Conservation (phyloP, 2,797 vertebrate species). For the Hoplostethus mediterraneus region DNA sequence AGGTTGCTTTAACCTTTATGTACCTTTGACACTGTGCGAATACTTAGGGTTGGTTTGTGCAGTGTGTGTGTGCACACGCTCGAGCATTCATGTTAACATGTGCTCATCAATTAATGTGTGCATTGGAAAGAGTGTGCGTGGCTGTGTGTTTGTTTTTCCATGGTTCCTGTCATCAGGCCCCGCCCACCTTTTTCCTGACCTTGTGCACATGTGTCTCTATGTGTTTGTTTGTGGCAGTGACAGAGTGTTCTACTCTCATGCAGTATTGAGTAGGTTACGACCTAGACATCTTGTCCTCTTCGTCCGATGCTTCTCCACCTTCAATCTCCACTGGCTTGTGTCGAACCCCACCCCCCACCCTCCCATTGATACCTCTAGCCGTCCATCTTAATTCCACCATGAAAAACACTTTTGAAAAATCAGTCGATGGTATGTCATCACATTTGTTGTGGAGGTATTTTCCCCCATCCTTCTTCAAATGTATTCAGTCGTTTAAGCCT, state of each 20-base stretch:
- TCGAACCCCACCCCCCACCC: constrained; percentile 29
- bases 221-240: constrained; percentile 66
- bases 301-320: constrained; percentile 47
- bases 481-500: constrained; percentile 77
- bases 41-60: constrained; percentile 1
- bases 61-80: neutral
- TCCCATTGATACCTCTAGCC: constrained; percentile 19
- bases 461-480: constrained; percentile 50
- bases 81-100: constrained; percentile 9
- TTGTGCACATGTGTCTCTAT: constrained; percentile 52
- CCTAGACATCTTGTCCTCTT: constrained; percentile 69
- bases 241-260: constrained; percentile 62
- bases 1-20: constrained; percentile 16
- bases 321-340: constrained; percentile 42
- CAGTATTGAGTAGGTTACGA: constrained; percentile 72
- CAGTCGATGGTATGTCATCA: constrained; percentile 37
- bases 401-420: constrained; percentile 56
- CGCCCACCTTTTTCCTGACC: constrained; percentile 49
- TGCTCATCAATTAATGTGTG: neutral
- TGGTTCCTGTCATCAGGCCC: constrained; percentile 13
- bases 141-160: constrained; percentile 34
- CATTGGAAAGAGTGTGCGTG: neutral
- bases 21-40: neutral
- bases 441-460: constrained; percentile 52
- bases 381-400: constrained; percentile 62